Percentiles rank a stretch among this genome's conserved stretches.
phyloP scores from a whole-genome alignment of 2,797 vertebrate species.

The Rhinichthys osculus region DNA sequence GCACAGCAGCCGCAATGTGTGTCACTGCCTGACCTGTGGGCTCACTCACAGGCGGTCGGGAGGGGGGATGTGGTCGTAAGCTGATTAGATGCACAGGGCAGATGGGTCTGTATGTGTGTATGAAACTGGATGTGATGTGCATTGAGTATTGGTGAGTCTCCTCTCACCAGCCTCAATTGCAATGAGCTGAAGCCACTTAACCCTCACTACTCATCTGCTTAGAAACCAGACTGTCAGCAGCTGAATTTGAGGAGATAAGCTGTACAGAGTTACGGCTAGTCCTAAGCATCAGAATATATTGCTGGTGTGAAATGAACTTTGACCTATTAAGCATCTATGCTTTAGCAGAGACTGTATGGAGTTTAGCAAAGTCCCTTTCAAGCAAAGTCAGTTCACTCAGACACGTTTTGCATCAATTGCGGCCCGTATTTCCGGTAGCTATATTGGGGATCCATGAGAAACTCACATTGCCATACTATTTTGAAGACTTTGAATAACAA shows the following conservation, averaged over 20 bases:
- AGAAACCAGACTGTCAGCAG: conserved; percentile 17
- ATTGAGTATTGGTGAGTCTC: conserved; percentile 68
- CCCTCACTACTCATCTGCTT: conserved; percentile 37
- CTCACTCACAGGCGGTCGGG: conserved; percentile 31
- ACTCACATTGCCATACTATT: not conserved
- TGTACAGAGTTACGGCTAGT: not conserved
- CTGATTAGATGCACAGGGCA: conserved; percentile 76
- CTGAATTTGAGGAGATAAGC: conserved; percentile 31
- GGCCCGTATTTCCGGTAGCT: not conserved
- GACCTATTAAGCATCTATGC: not conserved
- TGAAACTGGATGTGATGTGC: conserved; percentile 60
- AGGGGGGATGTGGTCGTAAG: conserved; percentile 69
- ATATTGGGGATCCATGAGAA: not conserved
- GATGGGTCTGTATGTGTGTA: conserved; percentile 65
- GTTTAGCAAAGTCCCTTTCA: not conserved
- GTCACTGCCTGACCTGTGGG: conserved; percentile 69
- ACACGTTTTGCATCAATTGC: not conserved
- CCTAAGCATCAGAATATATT: not conserved
- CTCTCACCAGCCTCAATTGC: conserved; percentile 26
- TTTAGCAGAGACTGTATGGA: not conserved
- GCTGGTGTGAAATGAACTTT: not conserved
- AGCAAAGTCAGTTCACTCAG: not conserved
- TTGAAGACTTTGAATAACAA: not conserved
- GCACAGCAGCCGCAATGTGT: conserved; percentile 68
- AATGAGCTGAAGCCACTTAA: conserved; percentile 25